Percentiles rank a stretch among this genome's conserved stretches.
Conservation (phyloP, 2,888 invertebrate species). For the Drosophila putrida region DNA sequence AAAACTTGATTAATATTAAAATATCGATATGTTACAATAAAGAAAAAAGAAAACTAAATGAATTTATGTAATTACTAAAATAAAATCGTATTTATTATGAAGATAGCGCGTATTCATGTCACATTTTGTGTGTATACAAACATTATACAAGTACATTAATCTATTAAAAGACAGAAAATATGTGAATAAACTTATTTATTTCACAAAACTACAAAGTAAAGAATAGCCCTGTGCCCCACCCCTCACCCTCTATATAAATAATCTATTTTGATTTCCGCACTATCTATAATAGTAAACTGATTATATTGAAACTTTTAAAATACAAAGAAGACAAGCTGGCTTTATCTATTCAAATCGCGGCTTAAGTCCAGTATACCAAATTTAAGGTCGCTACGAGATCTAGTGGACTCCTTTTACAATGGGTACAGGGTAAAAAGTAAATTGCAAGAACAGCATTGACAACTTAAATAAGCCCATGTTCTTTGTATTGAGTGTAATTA, state of each 20-base stretch:
- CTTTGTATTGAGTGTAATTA: conserved; percentile 32
- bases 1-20: conserved; percentile 19
- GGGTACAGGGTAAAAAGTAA: conserved; percentile 8
- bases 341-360: background rate
- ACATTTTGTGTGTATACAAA: conserved; percentile 37
- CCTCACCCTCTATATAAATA: too few relatives aligned
- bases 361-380: background rate
- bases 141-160: conserved; percentile 23
- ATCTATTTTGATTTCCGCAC: background rate
- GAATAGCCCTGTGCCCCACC: background rate
- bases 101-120: conserved; percentile 29
- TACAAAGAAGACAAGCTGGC: background rate
- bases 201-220: background rate
- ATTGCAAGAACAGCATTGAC: background rate
- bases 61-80: conserved; percentile 50
- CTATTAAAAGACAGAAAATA: background rate
- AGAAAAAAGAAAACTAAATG: conserved; percentile 13
- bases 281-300: background rate
- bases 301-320: too few relatives aligned
- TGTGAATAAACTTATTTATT: background rate
- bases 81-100: conserved; percentile 14
- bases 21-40: conserved; percentile 43
- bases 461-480: conserved; percentile 18
- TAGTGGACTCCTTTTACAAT: background rate
- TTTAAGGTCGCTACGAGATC: background rate